Base-by-base conservation (phyloP, 1,140 invertebrate species). In the Cataglyphis hispanica region DNA sequence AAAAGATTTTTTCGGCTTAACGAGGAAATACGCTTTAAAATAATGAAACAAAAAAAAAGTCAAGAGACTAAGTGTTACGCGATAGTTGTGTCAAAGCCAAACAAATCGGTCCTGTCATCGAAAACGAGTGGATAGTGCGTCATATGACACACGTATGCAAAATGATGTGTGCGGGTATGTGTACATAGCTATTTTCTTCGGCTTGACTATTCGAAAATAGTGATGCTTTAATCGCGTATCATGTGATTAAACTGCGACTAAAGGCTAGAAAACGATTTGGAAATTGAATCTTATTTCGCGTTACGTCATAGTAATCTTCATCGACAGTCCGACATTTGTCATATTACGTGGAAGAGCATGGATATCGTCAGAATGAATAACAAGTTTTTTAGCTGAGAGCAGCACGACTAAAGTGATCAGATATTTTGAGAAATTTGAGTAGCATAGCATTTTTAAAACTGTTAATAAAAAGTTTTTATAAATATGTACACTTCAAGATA, bases 151-250 rank as follows among this genome's bases (percentile, higher is more conserved):
- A 84, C 67, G 37, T 74, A 37, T 37, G 64, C 25, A 72, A 87
- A 76, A 34, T 53, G 63, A 5, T 50, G 0, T 11, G 40, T 40
- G 31, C 3, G 16, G 19, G 46, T 50, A 19, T 19, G 46, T 50
- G 2, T 46, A 84, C 80, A 19, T 43, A 37, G 74, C 50, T 88
- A 84, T 77, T 85, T 88, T 74, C 76, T 88, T 46, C 78, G 27
- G 6, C 61, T 66, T 19, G 31, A 27, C 16, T 43, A 61, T 3
- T 67, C 58, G 34, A 46, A 81, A 81, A 66, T 78, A 72, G 40
- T 78, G 43, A 66, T 66, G 76, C 40, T 77, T 78, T 78, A 78
- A 78, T 78, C 76, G 43, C 61, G 13, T 66, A 7, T 67, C 27
- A 53, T 50, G 66, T 37, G 37, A 43, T n/a, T n/a, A n/a, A n/a